Evolutionary conservation across 2,888 invertebrate genomes (phyloP), one percentile per base, ranked within the genome.

Genomic region (Tenthredo distinguenda): DNA sequence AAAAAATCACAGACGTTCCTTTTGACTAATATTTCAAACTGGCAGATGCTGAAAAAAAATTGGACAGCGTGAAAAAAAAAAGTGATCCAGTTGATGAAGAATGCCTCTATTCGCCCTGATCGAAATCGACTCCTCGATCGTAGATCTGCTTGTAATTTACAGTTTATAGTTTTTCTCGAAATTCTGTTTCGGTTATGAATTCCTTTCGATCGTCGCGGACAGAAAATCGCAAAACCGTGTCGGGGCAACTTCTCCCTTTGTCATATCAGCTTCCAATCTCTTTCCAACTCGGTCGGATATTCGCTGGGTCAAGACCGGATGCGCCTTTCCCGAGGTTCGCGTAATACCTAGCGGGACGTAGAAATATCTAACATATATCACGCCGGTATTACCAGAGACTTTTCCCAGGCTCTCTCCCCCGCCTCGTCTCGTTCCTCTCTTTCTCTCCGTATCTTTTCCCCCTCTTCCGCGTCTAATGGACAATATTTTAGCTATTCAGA

Each of bases 401-500:
- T 55, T 50, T 77, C 7, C 77, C 2, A 31, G 15, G 10, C 43
- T 10, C 37, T 72, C 37, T 10, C 21, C 12, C 6, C 31, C 31
- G 40, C 21, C 26, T 74, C 74, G 9, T 18, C 31, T 34, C 34
- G 34, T 55, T 77, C 31, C 15, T n/a, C 3, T 55, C 26, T 18
- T 34, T 18, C 31, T 50, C 15, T 18, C 18, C 34, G 5, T 76
- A 18, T 26, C 37, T 58, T 31, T 21, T 50, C 34, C 55, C 12
- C 50, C 65, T 47, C 26, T 47, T 34, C 50, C 37, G 15, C 68
- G 50, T 77, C 55, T 77, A 77, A 77, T 77, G 77, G 77, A 77
- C 77, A 77, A 77, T 77, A 50, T 50, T 77, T 77, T 55, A 77
- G 55, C 77, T 50, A 77, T 77, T 77, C 77, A 77, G 34, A 55